These are phyloP conservation scores for Pagetopsis macropterus DNA, from an alignment of 2,797 vertebrate genomes.

Conservation along the genomic window DNA sequence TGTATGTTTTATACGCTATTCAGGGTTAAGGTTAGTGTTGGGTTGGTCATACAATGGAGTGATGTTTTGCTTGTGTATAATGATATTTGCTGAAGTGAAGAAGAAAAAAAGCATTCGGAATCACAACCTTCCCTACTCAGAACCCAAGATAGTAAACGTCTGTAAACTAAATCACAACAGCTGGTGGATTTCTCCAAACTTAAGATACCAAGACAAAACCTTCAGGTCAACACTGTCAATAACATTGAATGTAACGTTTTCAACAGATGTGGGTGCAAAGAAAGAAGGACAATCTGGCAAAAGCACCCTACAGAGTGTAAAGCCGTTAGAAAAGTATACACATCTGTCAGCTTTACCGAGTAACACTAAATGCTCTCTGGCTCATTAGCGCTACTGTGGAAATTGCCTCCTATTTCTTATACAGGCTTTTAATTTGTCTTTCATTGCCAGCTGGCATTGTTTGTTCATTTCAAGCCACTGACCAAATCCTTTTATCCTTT, in stretches of 20 bases:
- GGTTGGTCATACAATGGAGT: not conserved
- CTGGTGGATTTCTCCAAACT: conserved; percentile 30
- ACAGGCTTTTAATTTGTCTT: conserved; percentile 63
- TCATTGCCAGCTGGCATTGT: conserved; percentile 64
- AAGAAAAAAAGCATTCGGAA: not conserved
- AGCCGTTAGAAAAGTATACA: conserved; percentile 41
- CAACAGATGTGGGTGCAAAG: conserved; percentile 45
- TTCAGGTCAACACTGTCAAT: conserved; percentile 35
- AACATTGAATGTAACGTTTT: conserved; percentile 17
- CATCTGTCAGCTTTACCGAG: conserved; percentile 63
- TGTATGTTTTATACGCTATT: not conserved
- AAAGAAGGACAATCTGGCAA: conserved; percentile 36
- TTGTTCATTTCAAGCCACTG: conserved; percentile 47
- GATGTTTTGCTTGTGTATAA: not conserved
- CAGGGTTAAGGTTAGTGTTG: not conserved
- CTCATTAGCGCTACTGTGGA: conserved; percentile 65
- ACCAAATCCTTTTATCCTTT: conserved; percentile 29
- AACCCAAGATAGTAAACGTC: conserved; percentile 16
- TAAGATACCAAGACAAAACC: conserved; percentile 20
- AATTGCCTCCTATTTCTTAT: conserved; percentile 58
- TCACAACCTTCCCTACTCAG: not conserved
- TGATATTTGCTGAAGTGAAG: not conserved
- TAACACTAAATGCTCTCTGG: conserved; percentile 61
- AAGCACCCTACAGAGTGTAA: conserved; percentile 32
- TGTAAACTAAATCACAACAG: conserved; percentile 38